A percentile compares a stretch with the other conserved stretches of the same genome.
Conservation (phyloP, 2,113 vertebrate species). For the Typhlomys cinereus region DNA sequence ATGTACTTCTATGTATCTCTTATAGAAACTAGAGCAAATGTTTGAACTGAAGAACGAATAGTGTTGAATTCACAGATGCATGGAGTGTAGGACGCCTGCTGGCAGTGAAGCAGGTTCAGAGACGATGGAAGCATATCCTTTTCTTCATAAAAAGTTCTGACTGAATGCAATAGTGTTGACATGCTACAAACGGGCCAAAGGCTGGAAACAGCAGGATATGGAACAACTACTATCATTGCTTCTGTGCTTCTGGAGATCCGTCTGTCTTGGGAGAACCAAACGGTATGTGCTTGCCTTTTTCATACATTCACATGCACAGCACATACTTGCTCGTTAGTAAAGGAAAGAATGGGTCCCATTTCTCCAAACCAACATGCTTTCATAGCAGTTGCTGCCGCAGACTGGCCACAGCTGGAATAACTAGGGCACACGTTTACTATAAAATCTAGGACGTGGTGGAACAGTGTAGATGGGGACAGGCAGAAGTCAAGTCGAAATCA, state of each 20-base stretch:
- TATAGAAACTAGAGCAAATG: background rate
- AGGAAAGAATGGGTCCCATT: background rate
- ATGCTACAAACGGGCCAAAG: background rate
- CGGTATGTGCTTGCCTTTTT: no score
- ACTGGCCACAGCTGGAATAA: background rate
- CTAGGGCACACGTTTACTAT: background rate
- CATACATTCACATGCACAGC: background rate
- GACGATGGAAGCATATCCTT: background rate
- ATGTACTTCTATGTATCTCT: background rate
- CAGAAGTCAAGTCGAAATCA: constrained; percentile 52
- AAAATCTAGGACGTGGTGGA: background rate
- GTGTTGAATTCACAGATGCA: no score
- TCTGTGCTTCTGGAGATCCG: constrained; percentile 1
- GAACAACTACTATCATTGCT: background rate
- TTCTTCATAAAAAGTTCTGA: constrained; percentile 2
- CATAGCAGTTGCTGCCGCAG: background rate
- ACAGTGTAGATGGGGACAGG: background rate
- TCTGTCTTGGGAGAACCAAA: background rate
- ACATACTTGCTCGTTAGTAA: background rate
- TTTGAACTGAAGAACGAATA: background rate
- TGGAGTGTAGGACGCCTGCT: background rate
- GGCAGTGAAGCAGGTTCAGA: background rate
- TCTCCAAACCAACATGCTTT: background rate
- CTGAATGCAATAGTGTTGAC: background rate
- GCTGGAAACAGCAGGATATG: background rate